Percentiles rank a stretch among this genome's conserved stretches.
Evolutionary conservation across 2,113 vertebrate species (phyloP).

Genomic region (Atrichornis clamosus): DNA sequence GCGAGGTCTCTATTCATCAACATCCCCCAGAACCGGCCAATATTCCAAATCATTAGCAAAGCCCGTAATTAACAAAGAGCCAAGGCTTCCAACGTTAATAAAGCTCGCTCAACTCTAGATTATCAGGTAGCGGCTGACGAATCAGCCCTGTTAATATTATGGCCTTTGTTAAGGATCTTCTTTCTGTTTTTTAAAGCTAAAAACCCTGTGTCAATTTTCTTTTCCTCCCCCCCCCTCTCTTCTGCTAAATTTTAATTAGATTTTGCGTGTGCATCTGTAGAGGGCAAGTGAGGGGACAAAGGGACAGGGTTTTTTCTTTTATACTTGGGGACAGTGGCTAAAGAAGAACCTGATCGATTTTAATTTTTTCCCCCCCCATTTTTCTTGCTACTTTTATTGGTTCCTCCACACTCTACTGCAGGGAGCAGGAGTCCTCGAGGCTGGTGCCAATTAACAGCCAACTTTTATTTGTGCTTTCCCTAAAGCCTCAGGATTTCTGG

Average conservation of each 20-base stretch:
- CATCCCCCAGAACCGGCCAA: conserved; percentile 91
- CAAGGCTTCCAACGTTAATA: conserved; percentile 90
- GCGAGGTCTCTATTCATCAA: conserved; percentile 95
- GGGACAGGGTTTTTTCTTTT: background rate
- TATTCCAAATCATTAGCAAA: conserved; percentile 97
- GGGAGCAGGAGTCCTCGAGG: background rate
- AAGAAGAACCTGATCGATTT: background rate
- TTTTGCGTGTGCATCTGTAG: conserved; percentile 42
- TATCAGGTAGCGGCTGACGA: conserved; percentile 92
- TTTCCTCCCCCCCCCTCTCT: background rate
- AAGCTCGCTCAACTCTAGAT: conserved; percentile 87
- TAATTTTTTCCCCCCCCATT: accelerated
- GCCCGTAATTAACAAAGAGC: conserved; percentile 94
- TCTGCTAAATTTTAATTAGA: conserved; percentile 67
- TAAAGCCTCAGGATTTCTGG: background rate
- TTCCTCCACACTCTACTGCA: background rate
- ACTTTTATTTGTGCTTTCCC: background rate
- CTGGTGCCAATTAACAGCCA: background rate
- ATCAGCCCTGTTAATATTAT: conserved; percentile 86
- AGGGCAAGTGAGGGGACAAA: conserved; percentile 55
- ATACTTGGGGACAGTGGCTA: background rate
- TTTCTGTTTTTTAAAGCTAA: conserved; percentile 79
- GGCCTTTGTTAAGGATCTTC: conserved; percentile 86
- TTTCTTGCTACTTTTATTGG: background rate
- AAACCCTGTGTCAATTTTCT: conserved; percentile 66